Conservation (phyloP, 1,140 invertebrate species). For the Grapholita molesta region DNA sequence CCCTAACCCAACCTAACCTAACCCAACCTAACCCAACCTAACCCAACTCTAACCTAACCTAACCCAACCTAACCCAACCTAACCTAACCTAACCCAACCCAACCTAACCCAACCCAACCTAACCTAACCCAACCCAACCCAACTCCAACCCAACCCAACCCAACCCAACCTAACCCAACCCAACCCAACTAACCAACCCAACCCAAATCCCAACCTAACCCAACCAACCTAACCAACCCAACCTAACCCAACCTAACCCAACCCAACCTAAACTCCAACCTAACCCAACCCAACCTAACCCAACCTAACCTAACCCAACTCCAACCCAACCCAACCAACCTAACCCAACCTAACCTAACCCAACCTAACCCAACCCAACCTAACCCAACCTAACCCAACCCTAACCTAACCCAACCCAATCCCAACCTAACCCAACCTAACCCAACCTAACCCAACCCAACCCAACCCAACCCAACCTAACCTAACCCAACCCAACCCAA, state of each 20-base stretch:
- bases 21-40: too few species aligned
- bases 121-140: too few species aligned
- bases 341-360: constrained; percentile 37
- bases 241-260: constrained; percentile 50
- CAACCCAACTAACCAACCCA: too few species aligned
- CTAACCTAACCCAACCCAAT: constrained; percentile 29
- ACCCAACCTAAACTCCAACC: constrained; percentile 49
- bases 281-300: constrained; percentile 41
- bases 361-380: constrained; percentile 33
- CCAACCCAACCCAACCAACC: constrained; percentile 31
- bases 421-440: background rate
- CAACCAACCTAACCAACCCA: constrained; percentile 49
- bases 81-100: too few species aligned
- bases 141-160: too few species aligned
- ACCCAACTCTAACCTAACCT: too few species aligned
- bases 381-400: constrained; percentile 36
- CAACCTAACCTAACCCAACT: constrained; percentile 33
- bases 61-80: too few species aligned
- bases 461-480: constrained; percentile 6
- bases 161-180: too few species aligned
- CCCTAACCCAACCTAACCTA: too few species aligned
- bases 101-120: too few species aligned
- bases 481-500: constrained; percentile 12
- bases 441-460: constrained; percentile 1
- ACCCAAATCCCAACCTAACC: constrained; percentile 24